phyloP scores from a whole-genome alignment of 2,113 vertebrate genomes.

The Corythaixoides concolor region DNA sequence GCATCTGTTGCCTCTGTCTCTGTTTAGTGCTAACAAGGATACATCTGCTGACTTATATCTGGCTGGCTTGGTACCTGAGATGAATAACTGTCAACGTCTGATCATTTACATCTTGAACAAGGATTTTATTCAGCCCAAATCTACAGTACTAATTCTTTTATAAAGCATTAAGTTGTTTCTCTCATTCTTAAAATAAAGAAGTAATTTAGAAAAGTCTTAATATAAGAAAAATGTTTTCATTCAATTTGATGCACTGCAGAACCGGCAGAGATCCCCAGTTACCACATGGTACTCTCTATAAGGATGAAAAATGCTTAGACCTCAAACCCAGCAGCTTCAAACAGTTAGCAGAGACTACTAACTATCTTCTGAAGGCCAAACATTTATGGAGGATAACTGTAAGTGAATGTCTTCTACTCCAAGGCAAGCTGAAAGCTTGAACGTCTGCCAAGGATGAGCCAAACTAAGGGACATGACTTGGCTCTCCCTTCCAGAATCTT shows the following conservation, averaged over 20 bases:
- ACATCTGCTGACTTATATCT: not conserved
- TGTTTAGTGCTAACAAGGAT: not conserved
- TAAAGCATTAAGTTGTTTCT: not conserved
- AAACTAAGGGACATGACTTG: conserved; percentile 62
- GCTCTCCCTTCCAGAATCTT: not conserved
- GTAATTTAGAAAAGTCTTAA: not conserved
- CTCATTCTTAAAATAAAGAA: not conserved
- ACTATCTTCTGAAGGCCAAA: not conserved
- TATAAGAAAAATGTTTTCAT: not conserved
- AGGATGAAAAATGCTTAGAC: not conserved
- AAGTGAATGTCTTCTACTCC: not conserved
- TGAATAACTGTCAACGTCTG: not conserved
- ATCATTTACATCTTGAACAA: not conserved
- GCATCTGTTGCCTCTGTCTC: not conserved
- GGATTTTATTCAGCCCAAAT: not conserved
- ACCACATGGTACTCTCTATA: not conserved
- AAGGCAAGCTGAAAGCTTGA: conserved; percentile 32
- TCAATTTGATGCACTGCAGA: not conserved
- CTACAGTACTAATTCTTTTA: not conserved
- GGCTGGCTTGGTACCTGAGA: not conserved
- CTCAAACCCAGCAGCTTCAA: not conserved
- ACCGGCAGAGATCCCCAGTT: not conserved
- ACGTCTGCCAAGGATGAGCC: conserved; percentile 17
- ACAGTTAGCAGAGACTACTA: not conserved
- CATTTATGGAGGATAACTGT: not conserved